Conservation (phyloP, 2,888 invertebrate species). For the Opisthograptis luteolata region DNA sequence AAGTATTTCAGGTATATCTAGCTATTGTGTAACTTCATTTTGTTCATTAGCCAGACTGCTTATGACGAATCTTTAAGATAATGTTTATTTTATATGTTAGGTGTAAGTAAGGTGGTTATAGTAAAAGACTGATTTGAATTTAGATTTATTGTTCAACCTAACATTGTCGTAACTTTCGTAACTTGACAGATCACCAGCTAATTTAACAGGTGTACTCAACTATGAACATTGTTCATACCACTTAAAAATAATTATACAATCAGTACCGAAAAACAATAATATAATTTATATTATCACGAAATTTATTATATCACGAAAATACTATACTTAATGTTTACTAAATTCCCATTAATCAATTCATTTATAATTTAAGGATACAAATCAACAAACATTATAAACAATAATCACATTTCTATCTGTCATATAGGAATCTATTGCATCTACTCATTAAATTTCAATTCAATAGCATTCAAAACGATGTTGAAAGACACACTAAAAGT, state of each 20-base stretch:
- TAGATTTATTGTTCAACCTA: conserved; percentile 82
- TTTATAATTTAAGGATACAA: conserved; percentile 49
- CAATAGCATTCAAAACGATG: conserved; percentile 40
- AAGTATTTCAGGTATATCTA: too few relatives aligned
- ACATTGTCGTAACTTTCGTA: conserved; percentile 79
- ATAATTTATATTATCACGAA: conserved; percentile 75
- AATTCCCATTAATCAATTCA: conserved; percentile 80
- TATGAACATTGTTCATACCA: conserved; percentile 83
- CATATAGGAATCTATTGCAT: conserved; percentile 45
- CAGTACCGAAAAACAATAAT: conserved; percentile 81
- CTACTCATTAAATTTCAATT: conserved; percentile 46
- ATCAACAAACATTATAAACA: conserved; percentile 43
- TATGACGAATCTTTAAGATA: neutral
- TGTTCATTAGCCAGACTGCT: neutral
- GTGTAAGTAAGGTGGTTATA: conserved; percentile 29
- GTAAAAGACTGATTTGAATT: conserved; percentile 68
- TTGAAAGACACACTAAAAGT: conserved; percentile 39
- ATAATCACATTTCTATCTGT: conserved; percentile 49
- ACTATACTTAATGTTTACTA: conserved; percentile 76
- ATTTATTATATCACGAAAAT: conserved; percentile 82
- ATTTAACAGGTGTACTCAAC: conserved; percentile 79
- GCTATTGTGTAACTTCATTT: too few relatives aligned
- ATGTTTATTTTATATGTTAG: neutral
- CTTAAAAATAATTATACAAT: conserved; percentile 78
- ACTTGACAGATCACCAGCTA: conserved; percentile 81